phyloP scores from a whole-genome alignment of 2,888 invertebrate genomes.

The Anorthoa munda region DNA sequence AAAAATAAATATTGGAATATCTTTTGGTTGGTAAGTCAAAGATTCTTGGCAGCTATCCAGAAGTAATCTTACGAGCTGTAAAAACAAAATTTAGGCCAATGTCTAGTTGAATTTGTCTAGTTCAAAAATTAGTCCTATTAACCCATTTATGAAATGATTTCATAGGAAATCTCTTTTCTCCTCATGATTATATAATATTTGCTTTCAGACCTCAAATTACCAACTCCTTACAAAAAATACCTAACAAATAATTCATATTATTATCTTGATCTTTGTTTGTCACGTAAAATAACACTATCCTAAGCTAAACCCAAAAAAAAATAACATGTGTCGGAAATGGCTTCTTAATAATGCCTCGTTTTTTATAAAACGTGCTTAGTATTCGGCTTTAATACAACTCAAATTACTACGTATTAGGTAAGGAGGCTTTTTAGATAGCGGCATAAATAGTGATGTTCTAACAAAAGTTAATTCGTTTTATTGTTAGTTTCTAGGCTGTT shows the following conservation, averaged over 20 bases:
- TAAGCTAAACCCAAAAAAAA: neutral
- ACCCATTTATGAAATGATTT: neutral
- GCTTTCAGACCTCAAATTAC: neutral
- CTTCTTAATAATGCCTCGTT: neutral
- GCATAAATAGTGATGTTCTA: neutral
- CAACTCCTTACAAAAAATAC: neutral
- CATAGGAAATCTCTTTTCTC: neutral
- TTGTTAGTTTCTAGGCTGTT: neutral
- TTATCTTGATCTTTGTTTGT: neutral
- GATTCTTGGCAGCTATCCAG: neutral
- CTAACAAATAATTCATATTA: neutral
- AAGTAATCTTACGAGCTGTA: too few species aligned
- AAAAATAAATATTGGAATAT: neutral
- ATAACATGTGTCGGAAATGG: conserved; percentile 4
- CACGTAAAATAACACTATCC: neutral
- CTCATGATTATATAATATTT: neutral
- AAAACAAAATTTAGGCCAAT: neutral
- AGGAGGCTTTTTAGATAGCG: neutral
- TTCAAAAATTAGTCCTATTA: neutral
- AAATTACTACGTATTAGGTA: neutral
- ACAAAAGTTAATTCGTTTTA: neutral
- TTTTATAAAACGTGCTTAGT: neutral
- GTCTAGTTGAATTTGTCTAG: neutral
- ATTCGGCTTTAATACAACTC: neutral
- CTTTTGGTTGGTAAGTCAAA: neutral